Evolutionary conservation across 2,113 vertebrate genomes (phyloP), one percentile per base, ranked within the genome.

Genomic region (Pseudorasbora parva): DNA sequence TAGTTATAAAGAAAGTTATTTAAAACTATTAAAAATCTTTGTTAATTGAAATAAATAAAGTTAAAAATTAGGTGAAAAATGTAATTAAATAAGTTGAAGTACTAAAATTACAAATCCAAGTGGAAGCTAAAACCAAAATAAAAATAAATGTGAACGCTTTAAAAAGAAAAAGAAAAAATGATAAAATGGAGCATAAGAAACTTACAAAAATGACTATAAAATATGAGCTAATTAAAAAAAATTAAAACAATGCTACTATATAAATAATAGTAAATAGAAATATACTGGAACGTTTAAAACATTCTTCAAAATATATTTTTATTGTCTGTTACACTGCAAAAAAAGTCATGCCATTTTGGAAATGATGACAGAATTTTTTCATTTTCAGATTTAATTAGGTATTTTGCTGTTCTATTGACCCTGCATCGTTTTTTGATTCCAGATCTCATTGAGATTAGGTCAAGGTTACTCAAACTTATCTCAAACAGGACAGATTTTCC

Each of bases 141-240:
- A 49, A 49, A 49, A 49, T 1, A 49, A 49, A 47, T 4, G 11
- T 47, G 12, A 37, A 37, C 0, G 37, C 7, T 47, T 47, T 30
- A 3, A 30, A 30, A 30, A 12, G 2, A 45, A 45, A 45, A 11
- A 0, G 1, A 47, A 14, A 47, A 47, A 47, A 0, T 0, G 0
- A 45, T 10, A 45, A 45, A 47, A 47, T n/a, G n/a, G n/a, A n/a
- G n/a, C n/a, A n/a, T n/a, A n/a, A 49, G 1, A 12, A 6, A 51
- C 5, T 2, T 2, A 30, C 5, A 17, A 41, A 68, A 37, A 21
- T 37, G 4, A 37, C 30, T 54, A 54, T 54, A 8, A 21, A 54
- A 54, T 19, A 19, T 19, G 19, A 54, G 17, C 51, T 54, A 8
- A 2, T 21, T 21, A 2, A 19, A 54, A 54, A 21, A 8, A 2